These are phyloP conservation scores for Sussaba pulchella DNA, from an alignment of 2,888 invertebrate genomes.

Conservation along the genomic window DNA sequence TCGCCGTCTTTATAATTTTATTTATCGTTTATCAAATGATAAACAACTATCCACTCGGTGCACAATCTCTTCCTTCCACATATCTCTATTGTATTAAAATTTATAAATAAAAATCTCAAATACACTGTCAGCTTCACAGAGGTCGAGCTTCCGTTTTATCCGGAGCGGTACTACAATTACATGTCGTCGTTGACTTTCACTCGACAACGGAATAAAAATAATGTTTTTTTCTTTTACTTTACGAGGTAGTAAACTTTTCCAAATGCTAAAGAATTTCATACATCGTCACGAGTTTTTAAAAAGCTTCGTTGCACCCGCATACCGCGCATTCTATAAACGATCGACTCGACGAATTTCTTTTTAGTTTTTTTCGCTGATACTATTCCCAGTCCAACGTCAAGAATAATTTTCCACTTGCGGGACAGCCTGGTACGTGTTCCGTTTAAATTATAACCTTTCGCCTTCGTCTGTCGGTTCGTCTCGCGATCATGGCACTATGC, in stretches of 20 bases:
- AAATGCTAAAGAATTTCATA: neutral
- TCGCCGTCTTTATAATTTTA: no score
- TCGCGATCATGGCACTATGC: conserved; percentile 30
- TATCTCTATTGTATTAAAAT: no score
- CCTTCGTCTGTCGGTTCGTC: conserved; percentile 9
- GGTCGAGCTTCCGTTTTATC: no score
- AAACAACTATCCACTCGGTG: no score
- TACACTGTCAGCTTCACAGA: neutral
- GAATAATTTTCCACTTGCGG: conserved; percentile 59
- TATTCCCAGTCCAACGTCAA: conserved; percentile 45
- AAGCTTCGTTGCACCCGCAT: neutral
- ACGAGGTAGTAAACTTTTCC: conserved; percentile 22
- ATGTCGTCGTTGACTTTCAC: neutral
- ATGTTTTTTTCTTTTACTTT: neutral
- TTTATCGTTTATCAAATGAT: no score
- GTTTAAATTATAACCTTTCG: conserved; percentile 15
- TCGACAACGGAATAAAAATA: neutral
- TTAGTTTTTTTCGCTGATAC: conserved; percentile 5
- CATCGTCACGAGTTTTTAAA: neutral
- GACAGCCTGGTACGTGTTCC: conserved; percentile 10
- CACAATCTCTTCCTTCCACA: no score
- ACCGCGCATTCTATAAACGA: neutral
- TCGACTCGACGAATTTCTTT: conserved; percentile 43
- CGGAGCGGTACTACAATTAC: neutral
- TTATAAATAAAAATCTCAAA: neutral